A percentile compares a stretch with the other conserved stretches of the same genome.
These are phyloP conservation scores for Phoeniculus purpureus DNA, from an alignment of 2,797 vertebrate species.

Conservation along the genomic window DNA sequence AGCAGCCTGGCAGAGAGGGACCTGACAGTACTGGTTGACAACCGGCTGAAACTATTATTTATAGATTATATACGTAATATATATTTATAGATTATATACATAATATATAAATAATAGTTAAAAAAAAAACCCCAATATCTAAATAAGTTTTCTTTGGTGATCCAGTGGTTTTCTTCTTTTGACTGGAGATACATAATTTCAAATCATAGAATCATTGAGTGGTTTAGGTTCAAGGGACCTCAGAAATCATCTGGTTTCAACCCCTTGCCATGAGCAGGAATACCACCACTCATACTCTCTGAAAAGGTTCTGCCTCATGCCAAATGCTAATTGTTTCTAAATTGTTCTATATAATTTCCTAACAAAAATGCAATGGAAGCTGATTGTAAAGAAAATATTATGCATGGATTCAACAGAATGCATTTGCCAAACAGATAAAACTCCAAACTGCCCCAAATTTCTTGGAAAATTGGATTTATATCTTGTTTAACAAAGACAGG, in stretches of 20 bases:
- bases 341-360: background rate
- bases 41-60: too few relatives aligned
- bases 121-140: background rate
- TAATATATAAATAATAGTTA: background rate
- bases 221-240: too few relatives aligned
- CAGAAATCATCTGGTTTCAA: too few relatives aligned
- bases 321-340: background rate
- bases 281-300: background rate
- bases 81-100: background rate
- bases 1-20: too few relatives aligned
- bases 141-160: background rate
- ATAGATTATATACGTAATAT: background rate
- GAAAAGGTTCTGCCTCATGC: background rate
- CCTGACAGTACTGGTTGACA: too few relatives aligned
- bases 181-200: background rate
- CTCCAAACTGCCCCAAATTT: fast-evolving
- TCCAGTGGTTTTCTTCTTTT: background rate
- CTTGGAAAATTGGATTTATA: background rate
- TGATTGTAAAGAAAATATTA: background rate
- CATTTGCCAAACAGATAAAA: background rate
- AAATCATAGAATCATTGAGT: background rate
- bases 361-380: background rate
- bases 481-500: background rate
- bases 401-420: background rate
- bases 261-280: too few relatives aligned